Conservation (phyloP, 2,113 vertebrate species). For the Gracilinanus agilis region DNA sequence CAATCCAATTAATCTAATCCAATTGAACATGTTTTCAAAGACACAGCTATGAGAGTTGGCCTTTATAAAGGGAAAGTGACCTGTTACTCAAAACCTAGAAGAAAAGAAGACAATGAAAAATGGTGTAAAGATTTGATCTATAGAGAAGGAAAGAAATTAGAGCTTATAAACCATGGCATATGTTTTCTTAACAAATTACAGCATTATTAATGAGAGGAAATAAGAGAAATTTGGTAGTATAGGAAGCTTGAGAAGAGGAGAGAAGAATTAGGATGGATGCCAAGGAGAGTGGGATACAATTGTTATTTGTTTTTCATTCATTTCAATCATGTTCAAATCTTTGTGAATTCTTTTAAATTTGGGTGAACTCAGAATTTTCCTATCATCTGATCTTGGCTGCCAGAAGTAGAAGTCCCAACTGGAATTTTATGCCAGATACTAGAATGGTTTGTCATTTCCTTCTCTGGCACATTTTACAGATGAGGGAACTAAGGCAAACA, state of each 20-base stretch:
- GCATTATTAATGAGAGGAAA: background rate
- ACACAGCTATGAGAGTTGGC: background rate
- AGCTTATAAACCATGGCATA: background rate
- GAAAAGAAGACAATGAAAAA: background rate
- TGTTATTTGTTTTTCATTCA: no score
- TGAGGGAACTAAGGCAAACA: no score
- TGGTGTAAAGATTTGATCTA: background rate
- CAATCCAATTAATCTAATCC: background rate
- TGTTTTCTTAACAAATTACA: no score
- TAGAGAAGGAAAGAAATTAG: background rate
- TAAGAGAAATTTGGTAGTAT: background rate
- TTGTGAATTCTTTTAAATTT: no score
- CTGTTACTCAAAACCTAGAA: background rate
- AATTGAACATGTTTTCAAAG: background rate
- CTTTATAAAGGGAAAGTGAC: background rate
- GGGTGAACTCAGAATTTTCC: no score
- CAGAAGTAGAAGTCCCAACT: no score
- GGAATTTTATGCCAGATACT: no score
- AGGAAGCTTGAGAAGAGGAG: background rate
- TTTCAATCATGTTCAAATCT: no score
- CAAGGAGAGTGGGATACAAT: background rate
- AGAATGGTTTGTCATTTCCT: no score
- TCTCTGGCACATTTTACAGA: no score
- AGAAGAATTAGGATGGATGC: background rate
- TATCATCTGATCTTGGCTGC: no score